Conservation (phyloP, 2,113 vertebrate genomes). For the Campylomormyrus tamandua region DNA sequence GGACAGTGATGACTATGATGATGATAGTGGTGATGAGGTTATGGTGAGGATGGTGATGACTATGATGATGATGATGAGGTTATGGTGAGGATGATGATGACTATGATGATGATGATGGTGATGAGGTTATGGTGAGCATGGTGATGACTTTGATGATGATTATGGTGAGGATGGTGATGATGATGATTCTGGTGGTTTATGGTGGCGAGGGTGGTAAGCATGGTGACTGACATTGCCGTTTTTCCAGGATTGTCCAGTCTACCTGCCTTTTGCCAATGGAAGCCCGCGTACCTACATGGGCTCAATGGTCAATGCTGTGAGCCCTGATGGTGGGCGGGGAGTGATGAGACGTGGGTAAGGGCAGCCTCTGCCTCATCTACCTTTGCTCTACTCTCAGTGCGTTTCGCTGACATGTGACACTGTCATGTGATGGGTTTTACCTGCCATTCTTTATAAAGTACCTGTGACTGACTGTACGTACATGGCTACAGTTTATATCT, state of each 20-base stretch:
- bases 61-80: neutral
- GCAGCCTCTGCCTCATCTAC: neutral
- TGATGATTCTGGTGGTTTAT: neutral
- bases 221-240: neutral
- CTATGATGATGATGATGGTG: neutral
- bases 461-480: neutral
- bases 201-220: neutral
- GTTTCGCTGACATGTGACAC: neutral
- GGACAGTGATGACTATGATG: neutral
- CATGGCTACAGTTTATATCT: neutral
- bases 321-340: slow-evolving; percentile 78
- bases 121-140: neutral
- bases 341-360: slow-evolving; percentile 81
- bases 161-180: neutral
- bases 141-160: neutral
- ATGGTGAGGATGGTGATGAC: neutral
- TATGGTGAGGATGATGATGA: neutral
- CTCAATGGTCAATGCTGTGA: slow-evolving; percentile 81
- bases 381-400: neutral
- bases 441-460: neutral
- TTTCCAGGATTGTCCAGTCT: slow-evolving; percentile 80
- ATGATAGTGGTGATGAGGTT: neutral
- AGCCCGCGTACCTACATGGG: slow-evolving; percentile 83
- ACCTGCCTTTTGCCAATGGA: slow-evolving; percentile 85
- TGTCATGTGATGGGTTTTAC: neutral